Evolutionary conservation across 2,888 invertebrate species (phyloP), one percentile per base, ranked within the genome.

Genomic region (Leptinotarsa rubiginosa): DNA sequence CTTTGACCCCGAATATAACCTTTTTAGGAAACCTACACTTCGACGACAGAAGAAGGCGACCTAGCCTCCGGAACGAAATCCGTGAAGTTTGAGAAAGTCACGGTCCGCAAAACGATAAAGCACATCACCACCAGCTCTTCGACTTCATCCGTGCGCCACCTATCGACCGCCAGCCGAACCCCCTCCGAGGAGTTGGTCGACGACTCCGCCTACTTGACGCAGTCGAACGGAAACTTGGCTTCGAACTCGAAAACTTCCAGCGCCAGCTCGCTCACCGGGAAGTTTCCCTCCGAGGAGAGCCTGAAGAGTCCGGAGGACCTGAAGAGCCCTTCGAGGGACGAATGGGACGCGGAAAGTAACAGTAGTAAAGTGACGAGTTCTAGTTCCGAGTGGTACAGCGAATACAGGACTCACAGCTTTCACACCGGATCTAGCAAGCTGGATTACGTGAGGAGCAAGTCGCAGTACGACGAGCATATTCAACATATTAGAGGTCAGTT

Each of bases 381-480:
- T 52, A 86, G 86, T 75, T 84, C 87, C 52, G 91, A 91, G 81
- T 91, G 91, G 91, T 91, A 91, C 82, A 88, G 88, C 80, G 91
- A 91, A 81, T 91, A 90, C 81, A 87, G 88, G 75, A 89, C 87
- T 80, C 90, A 89, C 81, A 90, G 90, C 83, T 90, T 95, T 85
- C 93, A 93, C 81, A 89, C 91, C 72, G 92, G 92, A 78, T 90
- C 92, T 76, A 90, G 92, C 65, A 92, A 92, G 85, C 91, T 92
- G 89, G 93, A 94, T 81, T 93, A 91, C 84, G 90, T 92, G 79
- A 91, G 95, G 86, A 95, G 93, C 88, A 93, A 93, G 86, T 94
- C 93, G 84, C 94, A 95, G 88, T 96, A 94, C 88, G 96, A 96
- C 88, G 93, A 93, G 72, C 96, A 96, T 88, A 96, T 96, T 86